Evolutionary conservation across 2,113 vertebrate species (phyloP), one percentile per base, ranked within the genome.

Genomic region (Pelecanoides urinatrix): DNA sequence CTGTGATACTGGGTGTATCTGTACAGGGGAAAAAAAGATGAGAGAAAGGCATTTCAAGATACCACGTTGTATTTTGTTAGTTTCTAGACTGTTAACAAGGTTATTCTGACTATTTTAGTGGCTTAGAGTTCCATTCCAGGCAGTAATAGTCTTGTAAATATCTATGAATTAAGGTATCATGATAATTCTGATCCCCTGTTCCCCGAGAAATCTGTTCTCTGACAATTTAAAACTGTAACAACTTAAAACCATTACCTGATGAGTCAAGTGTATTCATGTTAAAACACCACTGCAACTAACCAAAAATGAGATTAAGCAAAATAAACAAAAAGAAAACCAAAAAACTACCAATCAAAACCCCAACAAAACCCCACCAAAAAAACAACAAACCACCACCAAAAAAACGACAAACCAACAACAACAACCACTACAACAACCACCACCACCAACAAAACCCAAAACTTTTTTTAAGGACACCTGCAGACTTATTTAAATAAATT

Each of bases 1-100:
- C 99, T 83, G 99, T 99, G 83, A 99, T 99, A 97, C 99, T 99
- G 36, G 99, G 99, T 15, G 99, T 99, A 98, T 99, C 99, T 99
- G 95, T 17, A 97, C 2, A 18, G 10, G 72, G 5, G 32, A 25
- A 49, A 29, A 40, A 30, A 49, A 93, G 36, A 96, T 61, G 42
- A 90, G 30, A 95, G 25, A 73, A 82, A 53, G 16, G 16, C 10
- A 91, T 75, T 83, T 96, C 40, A 93, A 56, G 30, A 76, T 26
- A 71, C 1, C 6, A 55, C 49, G 44, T 23, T 66, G 16, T n/a
- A 87, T 79, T 80, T 84, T 67, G 34, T 62, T 65, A 30, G 9
- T 82, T 96, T 88, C 55, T 66, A 70, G 34, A 10, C 40, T 40
- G 19, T 73, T 91, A 62, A 42, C 12, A 79, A 44, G 23, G 36